Evolutionary conservation across 2,888 invertebrate species (phyloP), one percentile per base, ranked within the genome.

Genomic region (Metallyticus violacea): DNA sequence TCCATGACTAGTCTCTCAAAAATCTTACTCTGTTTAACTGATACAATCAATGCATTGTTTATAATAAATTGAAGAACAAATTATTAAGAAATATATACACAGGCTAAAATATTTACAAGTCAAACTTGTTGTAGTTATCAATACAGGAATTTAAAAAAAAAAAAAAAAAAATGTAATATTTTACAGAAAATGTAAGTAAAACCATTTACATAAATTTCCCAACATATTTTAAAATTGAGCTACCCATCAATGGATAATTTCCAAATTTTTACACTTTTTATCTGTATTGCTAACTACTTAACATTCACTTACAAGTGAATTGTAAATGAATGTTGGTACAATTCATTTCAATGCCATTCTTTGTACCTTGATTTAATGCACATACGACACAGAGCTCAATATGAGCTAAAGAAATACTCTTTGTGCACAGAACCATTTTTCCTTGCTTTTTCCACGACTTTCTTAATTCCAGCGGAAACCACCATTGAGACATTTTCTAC

Each of bases 1-100:
- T 83, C 40, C 77, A 77, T 83, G 83, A 83, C 83, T 83, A 83
- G 83, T 77, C 28, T 28, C 83, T 83, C 83, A 83, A 83, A 62
- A 83, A 83, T 77, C 83, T 77, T 77, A 27, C 77, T 77, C 7
- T 77, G 27, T 40, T 80, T 83, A 62, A 62, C 40, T 62, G 40
- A 62, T 22, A 62, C 15, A 15, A 15, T 62, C 40, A 62, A 62
- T 62, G 40, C 40, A 15, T 15, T 62, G 15, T 22, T 62, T 62
- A 62, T 22, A 62, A 62, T 62, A 62, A 62, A 62, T 22, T 62
- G 40, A 62, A 62, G 40, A 62, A 62, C 9, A 62, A 62, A 40
- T 2, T 40, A 62, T 62, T 62, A 62, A 62, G 15, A 62, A 15
- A 62, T 62, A 62, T 62, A 62, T 62, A 62, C 40, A 62, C 40